Evolutionary conservation across 2,888 invertebrate species (phyloP), one percentile per base, ranked within the genome.

Genomic region (Spodoptera exigua): DNA sequence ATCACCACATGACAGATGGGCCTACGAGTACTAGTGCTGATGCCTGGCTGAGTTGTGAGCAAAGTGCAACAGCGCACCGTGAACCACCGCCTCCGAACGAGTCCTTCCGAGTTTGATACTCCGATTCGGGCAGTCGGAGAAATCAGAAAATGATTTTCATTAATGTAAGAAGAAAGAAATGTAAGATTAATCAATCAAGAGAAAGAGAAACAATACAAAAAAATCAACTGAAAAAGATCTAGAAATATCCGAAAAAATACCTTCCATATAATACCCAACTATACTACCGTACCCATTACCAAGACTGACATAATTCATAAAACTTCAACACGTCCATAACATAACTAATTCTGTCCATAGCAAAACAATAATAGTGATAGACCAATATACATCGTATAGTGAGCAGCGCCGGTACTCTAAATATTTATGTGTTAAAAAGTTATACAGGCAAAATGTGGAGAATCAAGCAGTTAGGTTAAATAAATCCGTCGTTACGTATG

Each of bases 401-500:
- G 51, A 39, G 62, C 53, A 60, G 43, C 52, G 32, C 48, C 52
- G 51, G 27, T 63, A 67, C 73, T 70, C 77, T 87, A 90, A 91
- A 90, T 89, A 89, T 91, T 90, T 89, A 83, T 80, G 76, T 81
- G 82, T 84, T 85, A 83, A 85, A 86, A 84, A 81, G 74, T 81
- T 79, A 83, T 82, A 82, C 79, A 70, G 79, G 65, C 80, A 83
- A 84, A 86, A 83, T 86, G 79, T 79, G 78, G 82, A 84, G 89
- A 87, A 87, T 89, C 88, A 85, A 83, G 82, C 81, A 81, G 86
- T 86, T 86, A 82, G 74, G 73, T 76, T 81, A 71, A 77, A 91
- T 93, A 93, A 93, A 93, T 93, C 93, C 84, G 73, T 93, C 93
- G 85, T 63, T 86, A 76, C 76, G 64, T 62, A 64, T 53, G 73